Evolutionary conservation across 2,888 invertebrate species (phyloP).

Genomic region (Melikaiella ostensackeni): DNA sequence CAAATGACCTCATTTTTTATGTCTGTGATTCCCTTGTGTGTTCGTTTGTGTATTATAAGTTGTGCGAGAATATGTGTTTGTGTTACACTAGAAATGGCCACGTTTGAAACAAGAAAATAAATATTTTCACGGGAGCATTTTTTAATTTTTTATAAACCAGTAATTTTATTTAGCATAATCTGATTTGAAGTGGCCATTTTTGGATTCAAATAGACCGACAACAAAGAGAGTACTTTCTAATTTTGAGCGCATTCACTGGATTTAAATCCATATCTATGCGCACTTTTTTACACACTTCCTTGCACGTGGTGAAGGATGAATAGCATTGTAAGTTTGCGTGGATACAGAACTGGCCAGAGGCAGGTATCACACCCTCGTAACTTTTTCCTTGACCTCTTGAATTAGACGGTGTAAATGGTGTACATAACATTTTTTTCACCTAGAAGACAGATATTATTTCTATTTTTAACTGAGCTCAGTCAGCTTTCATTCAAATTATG

Average conservation of each 20-base stretch:
- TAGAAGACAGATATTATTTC: neutral
- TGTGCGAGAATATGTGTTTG: neutral
- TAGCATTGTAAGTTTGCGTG: conserved; percentile 71
- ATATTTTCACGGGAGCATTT: too few species aligned
- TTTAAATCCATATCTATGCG: conserved; percentile 12
- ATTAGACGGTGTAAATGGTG: conserved; percentile 10
- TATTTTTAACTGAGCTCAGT: neutral
- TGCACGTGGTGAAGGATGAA: conserved; percentile 69
- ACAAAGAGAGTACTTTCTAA: conserved; percentile 5
- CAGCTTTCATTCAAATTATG: neutral
- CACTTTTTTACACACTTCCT: conserved; percentile 48
- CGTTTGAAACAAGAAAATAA: neutral
- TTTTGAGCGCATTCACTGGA: neutral
- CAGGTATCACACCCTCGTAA: conserved; percentile 73
- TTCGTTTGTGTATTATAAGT: conserved; percentile 15
- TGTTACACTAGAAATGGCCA: neutral
- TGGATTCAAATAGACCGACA: conserved; percentile 4
- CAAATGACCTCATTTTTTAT: neutral
- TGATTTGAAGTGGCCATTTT: neutral
- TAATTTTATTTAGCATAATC: neutral
- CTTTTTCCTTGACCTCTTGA: conserved; percentile 17
- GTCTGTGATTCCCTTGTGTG: neutral
- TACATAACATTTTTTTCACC: neutral
- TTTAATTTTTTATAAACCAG: too few species aligned
- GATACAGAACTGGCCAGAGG: conserved; percentile 77